Percentiles rank a stretch among this genome's conserved stretches.
Evolutionary conservation across 2,888 invertebrate genomes (phyloP).

Genomic region (Stegana nigrithorax): DNA sequence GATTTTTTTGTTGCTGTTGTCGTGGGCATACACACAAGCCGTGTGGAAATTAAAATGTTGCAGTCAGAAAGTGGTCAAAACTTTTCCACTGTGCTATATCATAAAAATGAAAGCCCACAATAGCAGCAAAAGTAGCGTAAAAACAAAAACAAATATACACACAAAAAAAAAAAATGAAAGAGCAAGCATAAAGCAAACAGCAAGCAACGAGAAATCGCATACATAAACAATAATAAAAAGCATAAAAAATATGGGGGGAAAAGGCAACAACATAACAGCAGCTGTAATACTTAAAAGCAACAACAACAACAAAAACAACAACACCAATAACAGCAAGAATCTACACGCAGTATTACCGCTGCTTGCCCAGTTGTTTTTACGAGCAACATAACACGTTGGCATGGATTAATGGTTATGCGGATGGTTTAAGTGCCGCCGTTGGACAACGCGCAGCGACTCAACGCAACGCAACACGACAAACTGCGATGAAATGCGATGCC

Average conservation of each 20-base stretch:
- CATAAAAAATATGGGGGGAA: conserved; percentile 14
- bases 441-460: too few species aligned
- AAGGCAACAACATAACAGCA: conserved; percentile 10
- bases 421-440: conserved; percentile 4
- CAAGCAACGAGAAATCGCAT: too few species aligned
- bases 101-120: conserved; percentile 38
- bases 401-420: conserved; percentile 54
- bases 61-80: conserved; percentile 55
- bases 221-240: conserved; percentile 21
- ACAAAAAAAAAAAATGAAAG: conserved; percentile 16
- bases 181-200: conserved; percentile 5
- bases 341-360: background rate
- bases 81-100: conserved; percentile 47
- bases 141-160: background rate
- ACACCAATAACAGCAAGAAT: background rate
- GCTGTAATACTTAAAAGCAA: conserved; percentile 28
- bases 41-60: conserved; percentile 56
- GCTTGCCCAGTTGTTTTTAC: conserved; percentile 14
- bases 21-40: too few species aligned
- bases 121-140: too few species aligned
- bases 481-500: too few species aligned
- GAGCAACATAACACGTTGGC: conserved; percentile 15
- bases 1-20: background rate
- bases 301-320: background rate
- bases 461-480: too few species aligned